A percentile compares a stretch with the other conserved stretches of the same genome.
These are phyloP conservation scores for Microcebus griseorufus DNA, from an alignment of 2,113 vertebrate genomes.

Conservation along the genomic window DNA sequence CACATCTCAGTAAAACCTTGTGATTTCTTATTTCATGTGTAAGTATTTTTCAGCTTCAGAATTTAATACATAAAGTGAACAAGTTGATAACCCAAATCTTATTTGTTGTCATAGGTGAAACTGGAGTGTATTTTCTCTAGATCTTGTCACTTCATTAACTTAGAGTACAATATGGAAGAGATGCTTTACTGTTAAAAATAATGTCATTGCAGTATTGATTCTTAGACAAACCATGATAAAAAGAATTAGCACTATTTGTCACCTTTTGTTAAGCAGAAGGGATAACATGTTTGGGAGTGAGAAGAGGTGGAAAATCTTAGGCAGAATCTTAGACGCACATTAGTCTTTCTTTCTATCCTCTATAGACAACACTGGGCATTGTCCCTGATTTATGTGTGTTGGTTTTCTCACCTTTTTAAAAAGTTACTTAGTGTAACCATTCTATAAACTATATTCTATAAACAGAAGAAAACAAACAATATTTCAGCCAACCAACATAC, in stretches of 20 bases:
- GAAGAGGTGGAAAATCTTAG: not conserved
- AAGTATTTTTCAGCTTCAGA: constrained; percentile 62
- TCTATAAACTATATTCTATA: not conserved
- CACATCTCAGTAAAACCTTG: constrained; percentile 1
- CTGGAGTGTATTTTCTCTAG: not conserved
- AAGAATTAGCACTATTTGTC: not conserved
- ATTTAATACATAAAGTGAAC: constrained; percentile 32
- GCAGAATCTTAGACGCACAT: not conserved
- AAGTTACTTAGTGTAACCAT: not conserved
- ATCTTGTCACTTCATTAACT: constrained; percentile 46
- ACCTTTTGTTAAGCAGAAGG: not conserved
- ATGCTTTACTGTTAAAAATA: constrained; percentile 43
- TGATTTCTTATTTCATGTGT: constrained; percentile 59
- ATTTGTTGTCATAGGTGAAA: constrained; percentile 65
- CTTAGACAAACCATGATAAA: constrained; percentile 36
- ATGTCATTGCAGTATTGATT: constrained; percentile 34
- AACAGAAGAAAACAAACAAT: not conserved
- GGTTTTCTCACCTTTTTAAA: not conserved
- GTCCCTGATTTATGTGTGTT: not conserved
- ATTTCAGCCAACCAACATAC: not conserved
- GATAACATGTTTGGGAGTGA: not conserved
- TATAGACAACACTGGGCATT: not conserved
- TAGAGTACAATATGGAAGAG: constrained; percentile 33
- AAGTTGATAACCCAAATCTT: constrained; percentile 6
- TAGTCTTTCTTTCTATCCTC: not conserved